Evolutionary conservation across 2,113 vertebrate species (phyloP), one percentile per base, ranked within the genome.

Genomic region (Elgaria multicarinata): DNA sequence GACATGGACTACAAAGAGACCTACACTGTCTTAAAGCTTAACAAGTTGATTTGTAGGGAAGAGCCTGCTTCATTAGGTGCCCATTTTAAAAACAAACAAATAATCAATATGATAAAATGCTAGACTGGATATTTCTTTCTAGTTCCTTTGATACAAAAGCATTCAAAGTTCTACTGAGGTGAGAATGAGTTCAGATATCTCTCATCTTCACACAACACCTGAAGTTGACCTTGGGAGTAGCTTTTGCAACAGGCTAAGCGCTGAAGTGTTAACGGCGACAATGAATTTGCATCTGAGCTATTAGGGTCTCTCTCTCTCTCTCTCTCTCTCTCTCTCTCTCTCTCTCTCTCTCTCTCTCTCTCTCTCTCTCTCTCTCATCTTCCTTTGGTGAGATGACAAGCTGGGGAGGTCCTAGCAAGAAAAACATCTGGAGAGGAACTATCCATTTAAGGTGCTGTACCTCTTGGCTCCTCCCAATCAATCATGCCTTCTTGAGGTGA

Each of bases 241-340:
- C n/a, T n/a, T n/a, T 83, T 44, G 64, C 69, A 69, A 75, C 22
- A 69, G 1, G 6, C 0, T 6, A 31, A 83, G n/a, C 31, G 72
- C 0, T 18, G 18, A 22, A n/a, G 20, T 22, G 8, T 46, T 67
- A 7, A 13, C 3, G 5, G 2, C 3, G 33, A 1, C 16, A 1
- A 3, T 39, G 77, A 18, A 79, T 28, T 77, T 78, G 1, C 12
- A 22, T 26, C 22, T 20, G 69, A 66, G 55, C 55, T 66, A n/a
- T 28, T n/a, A 66, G 31, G 20, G 22, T n/a, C 33, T 71, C 67
- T 33, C 28, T 79, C 77, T 8, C 14, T 58, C 39, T 12, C 5
- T n/a, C n/a, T n/a, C n/a, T 5, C 31, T 58, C 42, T 14, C 28
- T 16, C 12, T 36, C 74, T 75, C 72, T 31, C 50, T 5, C 31